These are phyloP conservation scores for Nemapogon koenigi DNA, from an alignment of 2,888 invertebrate species.

Conservation along the genomic window DNA sequence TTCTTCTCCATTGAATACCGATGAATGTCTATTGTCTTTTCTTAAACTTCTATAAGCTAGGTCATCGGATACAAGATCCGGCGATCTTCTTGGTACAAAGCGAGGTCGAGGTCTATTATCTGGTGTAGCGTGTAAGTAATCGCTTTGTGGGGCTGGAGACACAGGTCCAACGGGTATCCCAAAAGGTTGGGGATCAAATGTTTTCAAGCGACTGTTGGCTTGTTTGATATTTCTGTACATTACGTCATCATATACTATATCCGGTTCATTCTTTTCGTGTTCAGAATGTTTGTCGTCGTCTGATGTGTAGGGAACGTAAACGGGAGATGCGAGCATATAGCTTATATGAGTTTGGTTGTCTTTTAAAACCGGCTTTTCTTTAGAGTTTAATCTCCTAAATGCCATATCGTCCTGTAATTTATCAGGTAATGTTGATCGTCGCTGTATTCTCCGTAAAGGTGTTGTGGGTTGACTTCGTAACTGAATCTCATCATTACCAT, in stretches of 20 bases:
- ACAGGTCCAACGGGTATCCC: conserved; percentile 89
- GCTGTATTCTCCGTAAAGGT: conserved; percentile 40
- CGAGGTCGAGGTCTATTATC: conserved; percentile 65
- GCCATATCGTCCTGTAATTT: conserved; percentile 82
- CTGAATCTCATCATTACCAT: conserved; percentile 55
- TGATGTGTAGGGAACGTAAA: conserved; percentile 59
- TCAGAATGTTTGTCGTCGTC: conserved; percentile 61
- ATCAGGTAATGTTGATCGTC: conserved; percentile 67
- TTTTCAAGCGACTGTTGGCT: conserved; percentile 74
- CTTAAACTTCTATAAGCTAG: conserved; percentile 84
- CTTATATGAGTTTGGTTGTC: conserved; percentile 61
- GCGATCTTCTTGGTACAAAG: conserved; percentile 72
- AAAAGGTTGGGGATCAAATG: conserved; percentile 85
- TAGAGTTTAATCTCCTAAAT: conserved; percentile 73
- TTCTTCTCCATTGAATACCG: conserved; percentile 52
- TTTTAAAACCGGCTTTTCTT: conserved; percentile 48
- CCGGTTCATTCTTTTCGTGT: conserved; percentile 72
- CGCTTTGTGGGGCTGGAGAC: conserved; percentile 78
- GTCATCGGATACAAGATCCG: conserved; percentile 87
- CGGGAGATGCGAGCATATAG: conserved; percentile 75
- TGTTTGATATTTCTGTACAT: conserved; percentile 81
- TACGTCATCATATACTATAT: conserved; percentile 84
- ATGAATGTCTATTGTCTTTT: conserved; percentile 74
- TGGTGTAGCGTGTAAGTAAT: conserved; percentile 82
- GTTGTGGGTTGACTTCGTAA: conserved; percentile 52